phyloP scores from a whole-genome alignment of 2,888 invertebrate genomes.

The Eucera pruinosa region DNA sequence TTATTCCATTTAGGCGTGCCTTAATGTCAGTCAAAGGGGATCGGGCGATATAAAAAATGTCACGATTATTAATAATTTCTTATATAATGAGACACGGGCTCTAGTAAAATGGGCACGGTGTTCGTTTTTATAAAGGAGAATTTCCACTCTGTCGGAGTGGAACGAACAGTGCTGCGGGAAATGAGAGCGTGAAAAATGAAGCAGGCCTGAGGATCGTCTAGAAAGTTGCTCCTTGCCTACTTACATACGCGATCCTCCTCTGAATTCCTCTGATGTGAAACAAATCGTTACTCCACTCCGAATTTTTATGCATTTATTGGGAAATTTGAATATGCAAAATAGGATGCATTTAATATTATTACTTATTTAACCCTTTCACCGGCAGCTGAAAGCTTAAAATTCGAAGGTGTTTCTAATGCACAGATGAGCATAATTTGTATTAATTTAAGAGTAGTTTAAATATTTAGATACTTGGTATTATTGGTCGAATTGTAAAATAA shows the following conservation, averaged over 20 bases:
- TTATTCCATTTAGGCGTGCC: constrained; percentile 1
- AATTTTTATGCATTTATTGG: no score
- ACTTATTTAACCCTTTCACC: no score
- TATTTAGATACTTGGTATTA: no score
- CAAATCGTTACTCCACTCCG: no score
- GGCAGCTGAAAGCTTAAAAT: no score
- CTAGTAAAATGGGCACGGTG: neutral
- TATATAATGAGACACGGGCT: constrained; percentile 13
- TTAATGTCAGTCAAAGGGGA: constrained; percentile 1
- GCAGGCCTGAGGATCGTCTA: neutral
- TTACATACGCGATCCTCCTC: neutral
- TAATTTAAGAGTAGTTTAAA: no score
- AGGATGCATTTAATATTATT: no score
- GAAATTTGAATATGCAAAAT: no score
- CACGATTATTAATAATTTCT: constrained; percentile 34
- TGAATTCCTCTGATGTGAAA: no score
- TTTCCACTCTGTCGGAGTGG: constrained; percentile 6
- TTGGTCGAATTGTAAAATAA: no score
- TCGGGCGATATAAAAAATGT: neutral
- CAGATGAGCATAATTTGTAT: no score
- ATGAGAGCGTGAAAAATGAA: constrained; percentile 14
- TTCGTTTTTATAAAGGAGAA: neutral
- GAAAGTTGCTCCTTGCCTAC: neutral
- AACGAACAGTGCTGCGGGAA: neutral
- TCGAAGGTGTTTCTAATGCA: no score